Evolutionary conservation across 2,888 invertebrate species (phyloP).

Genomic region (Megamerina dolium): DNA sequence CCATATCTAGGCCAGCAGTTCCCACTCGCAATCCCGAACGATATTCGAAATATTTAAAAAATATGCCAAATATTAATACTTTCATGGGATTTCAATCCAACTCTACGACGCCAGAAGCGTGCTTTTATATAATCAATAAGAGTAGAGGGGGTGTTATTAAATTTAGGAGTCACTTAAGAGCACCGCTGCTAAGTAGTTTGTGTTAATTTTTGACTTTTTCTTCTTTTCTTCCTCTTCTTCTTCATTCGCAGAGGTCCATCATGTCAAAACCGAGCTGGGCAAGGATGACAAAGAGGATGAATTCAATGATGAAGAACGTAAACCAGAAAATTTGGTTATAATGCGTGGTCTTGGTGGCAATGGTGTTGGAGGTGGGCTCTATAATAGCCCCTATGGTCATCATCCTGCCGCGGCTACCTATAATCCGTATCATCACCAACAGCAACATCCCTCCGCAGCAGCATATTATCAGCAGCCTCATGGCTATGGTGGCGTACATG

Average conservation of each 20-base stretch:
- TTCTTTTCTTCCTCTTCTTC: too few species aligned
- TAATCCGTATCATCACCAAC: slow-evolving; percentile 31
- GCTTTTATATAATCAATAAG: too few species aligned
- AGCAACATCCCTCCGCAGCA: slow-evolving; percentile 57
- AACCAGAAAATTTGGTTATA: slow-evolving; percentile 50
- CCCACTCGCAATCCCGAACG: too few species aligned
- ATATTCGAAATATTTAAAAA: too few species aligned
- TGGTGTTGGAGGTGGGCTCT: slow-evolving; percentile 23
- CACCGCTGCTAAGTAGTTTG: slow-evolving; percentile 10
- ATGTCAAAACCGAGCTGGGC: slow-evolving; percentile 59
- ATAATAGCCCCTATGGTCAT: slow-evolving; percentile 28
- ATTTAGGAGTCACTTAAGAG: neutral
- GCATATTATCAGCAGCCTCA: slow-evolving; percentile 44
- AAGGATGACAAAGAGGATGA: slow-evolving; percentile 62
- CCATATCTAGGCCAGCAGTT: too few species aligned
- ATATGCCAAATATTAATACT: too few species aligned
- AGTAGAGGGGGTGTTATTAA: too few species aligned
- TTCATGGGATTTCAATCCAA: too few species aligned
- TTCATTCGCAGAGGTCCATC: too few species aligned
- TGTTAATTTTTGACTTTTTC: too few species aligned
- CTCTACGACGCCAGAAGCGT: too few species aligned
- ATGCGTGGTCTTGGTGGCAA: slow-evolving; percentile 14
- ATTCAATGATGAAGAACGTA: slow-evolving; percentile 71
- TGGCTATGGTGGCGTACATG: slow-evolving; percentile 34
- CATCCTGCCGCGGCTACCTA: slow-evolving; percentile 29